Evolutionary conservation across 2,113 vertebrate genomes (phyloP).

Genomic region (Nothobranchius furzeri): DNA sequence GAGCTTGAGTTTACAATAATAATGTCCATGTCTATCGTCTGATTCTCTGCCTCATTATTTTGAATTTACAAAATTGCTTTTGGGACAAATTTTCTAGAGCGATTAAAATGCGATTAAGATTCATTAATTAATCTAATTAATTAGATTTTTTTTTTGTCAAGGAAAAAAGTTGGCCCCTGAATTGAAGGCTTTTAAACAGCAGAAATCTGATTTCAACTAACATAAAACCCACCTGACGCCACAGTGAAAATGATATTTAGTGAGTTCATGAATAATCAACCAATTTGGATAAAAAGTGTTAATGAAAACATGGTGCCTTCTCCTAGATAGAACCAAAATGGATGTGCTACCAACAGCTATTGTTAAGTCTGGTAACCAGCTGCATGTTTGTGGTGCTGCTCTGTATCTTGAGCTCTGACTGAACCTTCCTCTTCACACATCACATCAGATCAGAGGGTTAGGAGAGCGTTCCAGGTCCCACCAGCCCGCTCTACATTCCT

Average conservation of each 20-base stretch:
- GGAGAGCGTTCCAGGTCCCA: slow-evolving; percentile 66
- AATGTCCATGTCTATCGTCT: too few species aligned
- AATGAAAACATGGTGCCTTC: slow-evolving; percentile 10
- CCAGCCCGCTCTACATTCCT: slow-evolving; percentile 75
- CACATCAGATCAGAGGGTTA: slow-evolving; percentile 70
- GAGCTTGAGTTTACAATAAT: too few species aligned
- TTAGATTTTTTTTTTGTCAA: too few species aligned
- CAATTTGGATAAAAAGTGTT: too few species aligned
- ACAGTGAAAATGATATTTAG: neutral
- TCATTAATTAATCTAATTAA: too few species aligned
- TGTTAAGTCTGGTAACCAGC: slow-evolving; percentile 52
- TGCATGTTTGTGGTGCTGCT: slow-evolving; percentile 50
- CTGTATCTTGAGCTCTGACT: slow-evolving; percentile 57
- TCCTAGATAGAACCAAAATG: slow-evolving; percentile 29
- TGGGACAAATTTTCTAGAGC: too few species aligned
- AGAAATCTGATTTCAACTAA: slow-evolving; percentile 35
- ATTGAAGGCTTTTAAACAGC: slow-evolving; percentile 47
- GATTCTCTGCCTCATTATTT: too few species aligned
- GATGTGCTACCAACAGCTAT: slow-evolving; percentile 38
- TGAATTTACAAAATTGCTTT: too few species aligned
- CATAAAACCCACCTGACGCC: slow-evolving; percentile 45
- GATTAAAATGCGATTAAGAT: too few species aligned
- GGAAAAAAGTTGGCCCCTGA: too few species aligned
- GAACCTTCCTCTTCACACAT: slow-evolving; percentile 70
- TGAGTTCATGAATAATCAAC: slow-evolving; percentile 38